These are phyloP conservation scores for Marronus borbonicus DNA, from an alignment of 2,888 invertebrate genomes.

Conservation along the genomic window DNA sequence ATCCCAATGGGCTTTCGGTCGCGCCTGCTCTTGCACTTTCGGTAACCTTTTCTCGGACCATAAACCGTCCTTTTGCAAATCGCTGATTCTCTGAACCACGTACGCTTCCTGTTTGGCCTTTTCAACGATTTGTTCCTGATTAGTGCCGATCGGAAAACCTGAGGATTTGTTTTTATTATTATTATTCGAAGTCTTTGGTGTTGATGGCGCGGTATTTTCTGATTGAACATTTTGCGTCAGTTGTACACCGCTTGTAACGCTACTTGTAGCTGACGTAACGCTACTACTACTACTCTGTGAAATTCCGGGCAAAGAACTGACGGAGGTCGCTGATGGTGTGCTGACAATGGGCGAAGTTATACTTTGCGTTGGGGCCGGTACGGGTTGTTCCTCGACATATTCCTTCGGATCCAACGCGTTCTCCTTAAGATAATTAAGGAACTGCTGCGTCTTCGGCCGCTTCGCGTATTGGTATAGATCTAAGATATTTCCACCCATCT, in stretches of 20 bases:
- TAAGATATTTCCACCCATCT: conserved; percentile 87
- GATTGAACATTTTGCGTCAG: conserved; percentile 54
- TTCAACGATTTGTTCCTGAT: conserved; percentile 86
- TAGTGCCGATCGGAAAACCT: conserved; percentile 62
- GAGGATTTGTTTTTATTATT: conserved; percentile 54
- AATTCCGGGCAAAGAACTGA: conserved; percentile 67
- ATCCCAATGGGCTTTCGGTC: conserved; percentile 98
- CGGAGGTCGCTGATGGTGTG: conserved; percentile 66
- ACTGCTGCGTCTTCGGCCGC: conserved; percentile 82
- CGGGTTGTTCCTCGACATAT: conserved; percentile 55
- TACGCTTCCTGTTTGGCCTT: conserved; percentile 94
- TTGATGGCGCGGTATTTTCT: conserved; percentile 55
- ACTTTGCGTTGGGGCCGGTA: conserved; percentile 2
- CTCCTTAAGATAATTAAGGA: conserved; percentile 83
- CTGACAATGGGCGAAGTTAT: conserved; percentile 53
- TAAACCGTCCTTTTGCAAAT: conserved; percentile 93
- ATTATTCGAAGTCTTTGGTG: conserved; percentile 54
- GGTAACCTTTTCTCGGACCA: conserved; percentile 94
- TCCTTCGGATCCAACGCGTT: conserved; percentile 67
- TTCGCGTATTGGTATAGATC: conserved; percentile 90
- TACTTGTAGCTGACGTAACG: conserved; percentile 36
- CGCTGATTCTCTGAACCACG: conserved; percentile 92
- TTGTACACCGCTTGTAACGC: conserved; percentile 50
- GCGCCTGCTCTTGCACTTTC: conserved; percentile 90
- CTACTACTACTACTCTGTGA: conserved; percentile 56